Evolutionary conservation across 2,888 invertebrate species (phyloP), one percentile per base, ranked within the genome.

Genomic region (Ditylenchus weischeri): DNA sequence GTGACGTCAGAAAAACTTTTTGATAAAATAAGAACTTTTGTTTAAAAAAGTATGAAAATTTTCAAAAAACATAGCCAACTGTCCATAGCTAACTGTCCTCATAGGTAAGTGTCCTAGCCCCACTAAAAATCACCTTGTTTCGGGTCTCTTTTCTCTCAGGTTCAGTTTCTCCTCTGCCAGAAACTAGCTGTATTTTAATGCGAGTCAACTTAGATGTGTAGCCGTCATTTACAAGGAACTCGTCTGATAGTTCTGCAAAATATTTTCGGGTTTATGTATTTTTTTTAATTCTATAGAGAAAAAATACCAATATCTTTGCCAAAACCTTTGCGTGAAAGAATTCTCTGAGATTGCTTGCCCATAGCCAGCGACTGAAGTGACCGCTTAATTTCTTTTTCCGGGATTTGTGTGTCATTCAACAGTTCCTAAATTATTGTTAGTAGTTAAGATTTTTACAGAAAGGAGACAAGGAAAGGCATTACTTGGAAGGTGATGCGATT

Each of bases 61-160:
- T n/a, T n/a, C n/a, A n/a, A n/a, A n/a, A n/a, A n/a, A n/a, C n/a
- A n/a, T n/a, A n/a, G n/a, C n/a, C n/a, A n/a, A n/a, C n/a, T n/a
- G n/a, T n/a, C n/a, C n/a, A n/a, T n/a, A n/a, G n/a, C n/a, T n/a
- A n/a, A n/a, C n/a, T n/a, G n/a, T n/a, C n/a, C n/a, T n/a, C n/a
- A n/a, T n/a, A n/a, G n/a, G n/a, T n/a, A n/a, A n/a, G n/a, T n/a
- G n/a, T n/a, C n/a, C n/a, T n/a, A n/a, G n/a, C n/a, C n/a, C n/a
- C n/a, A n/a, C n/a, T n/a, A 7, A 11, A 59, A 38, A 13, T 35
- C 8, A 78, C 78, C 72, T 79, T 79, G 84, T 90, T 93, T 78
- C 95, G 89, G 0, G 96, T 98, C 86, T 99, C 98, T 84, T 91
- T 90, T 75, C 98, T 88, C 85, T 99, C 98, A n/a, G 96, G 96